Percentiles rank a stretch among this genome's conserved stretches.
Conservation (phyloP, 2,888 invertebrate species). For the Imbricaverruca yamaguchii region DNA sequence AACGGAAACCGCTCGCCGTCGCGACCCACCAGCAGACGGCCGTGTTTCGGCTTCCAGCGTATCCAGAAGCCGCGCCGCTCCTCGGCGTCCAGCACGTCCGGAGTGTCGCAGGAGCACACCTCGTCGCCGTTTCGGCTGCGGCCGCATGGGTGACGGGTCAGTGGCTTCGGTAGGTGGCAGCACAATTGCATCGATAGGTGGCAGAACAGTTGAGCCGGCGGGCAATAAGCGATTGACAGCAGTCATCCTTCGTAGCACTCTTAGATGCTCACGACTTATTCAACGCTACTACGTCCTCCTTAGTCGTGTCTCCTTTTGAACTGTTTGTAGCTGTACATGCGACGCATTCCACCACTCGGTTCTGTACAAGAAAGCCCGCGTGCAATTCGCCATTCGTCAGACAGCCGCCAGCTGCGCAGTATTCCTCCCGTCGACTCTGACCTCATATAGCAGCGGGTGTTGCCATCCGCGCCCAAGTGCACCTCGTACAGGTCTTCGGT, state of each 20-base stretch:
- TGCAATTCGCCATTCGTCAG: too few species aligned
- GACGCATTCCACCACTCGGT: too few species aligned
- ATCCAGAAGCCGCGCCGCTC: constrained; percentile 13
- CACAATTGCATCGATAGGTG: too few species aligned
- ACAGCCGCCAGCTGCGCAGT: too few species aligned
- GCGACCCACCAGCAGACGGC: constrained; percentile 16
- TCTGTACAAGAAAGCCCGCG: too few species aligned
- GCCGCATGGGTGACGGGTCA: neutral
- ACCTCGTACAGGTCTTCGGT: constrained; percentile 18
- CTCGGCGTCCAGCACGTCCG: neutral
- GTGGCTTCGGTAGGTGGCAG: neutral
- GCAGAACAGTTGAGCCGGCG: too few species aligned
- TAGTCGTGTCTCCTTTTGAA: too few species aligned
- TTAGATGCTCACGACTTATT: too few species aligned
- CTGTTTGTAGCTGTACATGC: too few species aligned
- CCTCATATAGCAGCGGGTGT: neutral
- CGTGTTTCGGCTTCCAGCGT: constrained; percentile 9
- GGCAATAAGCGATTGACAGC: too few species aligned
- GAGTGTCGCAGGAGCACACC: constrained; percentile 3
- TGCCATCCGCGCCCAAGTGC: neutral
- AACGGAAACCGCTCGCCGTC: constrained; percentile 11
- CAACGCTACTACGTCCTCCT: too few species aligned
- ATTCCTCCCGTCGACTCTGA: neutral
- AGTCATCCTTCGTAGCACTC: too few species aligned
- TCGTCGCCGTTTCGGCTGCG: constrained; percentile 16